These are phyloP conservation scores for Scaptodrosophila lebanonensis DNA, from an alignment of 1,140 invertebrate species.

Conservation along the genomic window DNA sequence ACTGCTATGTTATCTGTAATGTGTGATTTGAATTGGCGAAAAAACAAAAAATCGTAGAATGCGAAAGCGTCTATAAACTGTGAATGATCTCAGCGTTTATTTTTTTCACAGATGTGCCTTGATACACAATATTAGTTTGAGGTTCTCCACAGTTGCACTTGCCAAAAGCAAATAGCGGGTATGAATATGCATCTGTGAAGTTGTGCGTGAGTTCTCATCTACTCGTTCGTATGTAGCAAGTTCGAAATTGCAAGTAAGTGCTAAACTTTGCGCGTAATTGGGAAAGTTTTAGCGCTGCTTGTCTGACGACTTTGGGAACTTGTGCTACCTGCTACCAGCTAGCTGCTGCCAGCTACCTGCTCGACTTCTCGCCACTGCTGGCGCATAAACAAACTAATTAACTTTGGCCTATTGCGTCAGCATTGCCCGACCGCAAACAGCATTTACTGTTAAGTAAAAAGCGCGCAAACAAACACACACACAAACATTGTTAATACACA, in stretches of 20 bases:
- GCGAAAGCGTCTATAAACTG: too few species aligned
- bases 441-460: conserved; percentile 4
- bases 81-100: too few species aligned
- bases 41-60: too few species aligned
- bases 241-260: conserved; percentile 39
- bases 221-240: neutral
- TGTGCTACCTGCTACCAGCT: conserved; percentile 1
- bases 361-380: neutral
- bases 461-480: conserved; percentile 8
- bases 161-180: too few species aligned
- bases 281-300: conserved; percentile 28
- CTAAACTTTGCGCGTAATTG: conserved; percentile 50
- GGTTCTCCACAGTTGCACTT: too few species aligned
- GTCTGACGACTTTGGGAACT: neutral
- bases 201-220: too few species aligned
- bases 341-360: neutral
- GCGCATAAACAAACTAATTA: conserved; percentile 49
- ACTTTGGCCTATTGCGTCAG: conserved; percentile 56
- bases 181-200: too few species aligned
- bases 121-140: too few species aligned
- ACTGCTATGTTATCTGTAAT: too few species aligned
- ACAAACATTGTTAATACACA: too few species aligned
- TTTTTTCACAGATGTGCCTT: too few species aligned
- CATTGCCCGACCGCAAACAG: conserved; percentile 10
- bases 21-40: too few species aligned